Base-by-base conservation (phyloP, 2,888 invertebrate genomes). In the Lamproptera curius region DNA sequence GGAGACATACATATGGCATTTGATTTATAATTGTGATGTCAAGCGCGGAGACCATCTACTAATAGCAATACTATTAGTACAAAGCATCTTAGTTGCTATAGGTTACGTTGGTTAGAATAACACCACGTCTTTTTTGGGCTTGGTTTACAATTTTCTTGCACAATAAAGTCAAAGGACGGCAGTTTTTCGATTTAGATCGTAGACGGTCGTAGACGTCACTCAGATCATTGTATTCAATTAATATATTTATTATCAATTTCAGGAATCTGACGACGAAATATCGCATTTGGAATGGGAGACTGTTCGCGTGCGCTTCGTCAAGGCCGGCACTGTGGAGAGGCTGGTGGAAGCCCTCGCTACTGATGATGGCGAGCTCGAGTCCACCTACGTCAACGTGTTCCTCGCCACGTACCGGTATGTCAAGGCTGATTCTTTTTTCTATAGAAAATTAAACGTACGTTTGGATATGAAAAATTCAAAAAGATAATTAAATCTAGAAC, bases 241-340 rank as follows among this genome's bases (percentile, higher is more conserved):
- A 3, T 26, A 9, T 23, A 1, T 13, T 23, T 1, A 15, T 10
- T 36, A 16, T 8, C 10, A n/a, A 58, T 82, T 81, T 2, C 80
- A 93, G 93, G 95, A 95, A 72, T 95, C 95, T 1, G 95, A 95
- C 70, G 95, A 95, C 83, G 96, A 96, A 85, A 96, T 97, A 62
- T 96, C 97, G 41, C 97, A 98, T 77, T 88, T 99, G 76, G 98
- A 99, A 92, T 99, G 99, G 99, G 98, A 98, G 89, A 98, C 97
- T 33, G 97, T 98, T 56, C 92, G 97, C 56, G 97, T 98, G 54
- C 93, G 97, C 51, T 95, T 97, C 73, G 92, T 99, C 59, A 98
- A 98, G 87, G 98, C 98, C 11, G 99, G 98, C 46, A 97, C 98
- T 2, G 91, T 99, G 61, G 94, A 96, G 70, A 93, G 95, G 65